Conservation (phyloP, 1,140 invertebrate genomes). For the Lordiphosa collinella region DNA sequence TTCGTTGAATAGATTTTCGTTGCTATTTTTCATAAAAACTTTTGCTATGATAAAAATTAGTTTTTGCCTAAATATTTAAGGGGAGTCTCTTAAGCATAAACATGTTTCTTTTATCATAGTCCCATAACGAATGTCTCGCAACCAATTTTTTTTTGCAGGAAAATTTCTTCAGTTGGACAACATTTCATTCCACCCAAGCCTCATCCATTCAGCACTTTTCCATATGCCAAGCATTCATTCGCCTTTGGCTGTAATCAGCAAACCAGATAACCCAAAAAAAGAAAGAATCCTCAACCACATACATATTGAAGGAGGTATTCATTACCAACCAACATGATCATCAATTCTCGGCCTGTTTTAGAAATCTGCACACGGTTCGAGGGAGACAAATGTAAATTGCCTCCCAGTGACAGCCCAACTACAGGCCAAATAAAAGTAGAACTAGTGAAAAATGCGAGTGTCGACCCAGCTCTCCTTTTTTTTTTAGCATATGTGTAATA, state of each 20-base stretch:
- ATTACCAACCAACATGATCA: conserved; percentile 59
- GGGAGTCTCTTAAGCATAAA: neutral
- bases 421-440: conserved; percentile 63
- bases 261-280: conserved; percentile 9
- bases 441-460: conserved; percentile 25
- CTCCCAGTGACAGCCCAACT: conserved; percentile 49
- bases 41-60: too few relatives aligned
- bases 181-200: conserved; percentile 1
- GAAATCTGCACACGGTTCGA: conserved; percentile 32
- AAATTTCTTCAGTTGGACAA: neutral
- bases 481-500: conserved; percentile 29
- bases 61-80: too few relatives aligned
- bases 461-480: conserved; percentile 2
- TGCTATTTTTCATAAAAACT: too few relatives aligned
- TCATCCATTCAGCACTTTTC: conserved; percentile 4
- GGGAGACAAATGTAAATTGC: conserved; percentile 65
- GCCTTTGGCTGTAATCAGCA: conserved; percentile 2
- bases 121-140: conserved; percentile 8
- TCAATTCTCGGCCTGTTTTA: conserved; percentile 59
- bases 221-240: conserved; percentile 7
- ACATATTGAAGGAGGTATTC: conserved; percentile 58
- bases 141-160: conserved; percentile 31
- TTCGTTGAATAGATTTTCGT: too few relatives aligned
- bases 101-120: conserved; percentile 14
- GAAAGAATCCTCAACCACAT: conserved; percentile 32